These are phyloP conservation scores for Calliphora vicina DNA, from an alignment of 1,140 invertebrate genomes.

Conservation along the genomic window DNA sequence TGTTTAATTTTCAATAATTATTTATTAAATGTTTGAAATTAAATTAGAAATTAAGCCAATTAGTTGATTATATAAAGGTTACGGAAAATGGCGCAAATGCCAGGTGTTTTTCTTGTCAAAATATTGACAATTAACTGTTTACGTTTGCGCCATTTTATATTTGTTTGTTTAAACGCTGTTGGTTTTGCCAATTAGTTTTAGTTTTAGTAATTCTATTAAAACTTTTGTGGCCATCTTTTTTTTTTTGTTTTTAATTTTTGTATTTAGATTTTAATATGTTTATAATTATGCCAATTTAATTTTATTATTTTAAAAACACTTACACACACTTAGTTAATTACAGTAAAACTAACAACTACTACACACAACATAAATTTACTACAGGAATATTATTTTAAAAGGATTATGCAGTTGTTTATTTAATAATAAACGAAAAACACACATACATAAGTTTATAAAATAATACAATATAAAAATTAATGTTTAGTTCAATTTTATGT, in stretches of 20 bases:
- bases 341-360: conserved; percentile 26
- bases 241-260: neutral
- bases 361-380: conserved; percentile 31
- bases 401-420: neutral
- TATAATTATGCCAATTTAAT: neutral
- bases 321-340: conserved; percentile 6
- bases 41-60: neutral
- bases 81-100: too few relatives aligned
- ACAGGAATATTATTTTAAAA: conserved; percentile 20
- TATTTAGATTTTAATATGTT: neutral
- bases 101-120: too few relatives aligned
- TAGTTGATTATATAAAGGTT: neutral
- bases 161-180: neutral
- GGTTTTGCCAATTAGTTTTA: conserved; percentile 19
- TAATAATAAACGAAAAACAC: neutral
- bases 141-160: too few relatives aligned
- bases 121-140: too few relatives aligned
- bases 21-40: neutral
- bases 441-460: too few relatives aligned
- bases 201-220: neutral
- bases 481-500: too few relatives aligned
- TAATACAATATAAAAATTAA: too few relatives aligned
- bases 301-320: neutral
- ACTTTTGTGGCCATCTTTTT: conserved; percentile 12
- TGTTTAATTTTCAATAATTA: neutral